These are phyloP conservation scores for Limnothrissa miodon DNA, from an alignment of 2,113 vertebrate genomes.

Conservation along the genomic window DNA sequence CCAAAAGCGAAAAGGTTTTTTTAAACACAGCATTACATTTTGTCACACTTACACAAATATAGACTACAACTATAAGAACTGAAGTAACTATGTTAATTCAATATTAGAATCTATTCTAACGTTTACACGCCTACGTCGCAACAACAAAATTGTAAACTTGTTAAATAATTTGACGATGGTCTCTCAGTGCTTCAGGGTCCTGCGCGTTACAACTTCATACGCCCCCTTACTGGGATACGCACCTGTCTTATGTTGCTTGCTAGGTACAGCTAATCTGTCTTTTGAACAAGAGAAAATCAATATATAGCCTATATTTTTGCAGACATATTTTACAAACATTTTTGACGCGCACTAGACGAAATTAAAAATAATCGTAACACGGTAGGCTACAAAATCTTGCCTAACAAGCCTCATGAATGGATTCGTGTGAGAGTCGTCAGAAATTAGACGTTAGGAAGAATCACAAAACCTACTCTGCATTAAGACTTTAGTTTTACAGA, in stretches of 20 bases:
- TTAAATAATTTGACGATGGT: neutral
- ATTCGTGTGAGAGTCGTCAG: neutral
- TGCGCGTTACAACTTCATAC: neutral
- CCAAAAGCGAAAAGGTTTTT: slow-evolving; percentile 2
- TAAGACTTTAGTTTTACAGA: neutral
- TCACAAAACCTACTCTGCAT: neutral
- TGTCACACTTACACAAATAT: neutral
- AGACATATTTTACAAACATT: neutral
- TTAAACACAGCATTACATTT: neutral
- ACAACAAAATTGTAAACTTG: neutral
- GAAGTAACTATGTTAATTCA: no score
- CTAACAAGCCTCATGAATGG: neutral
- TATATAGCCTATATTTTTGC: no score
- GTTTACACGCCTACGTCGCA: neutral
- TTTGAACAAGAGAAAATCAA: neutral
- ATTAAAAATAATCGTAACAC: neutral
- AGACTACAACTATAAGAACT: no score
- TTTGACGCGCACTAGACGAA: neutral
- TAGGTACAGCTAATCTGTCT: neutral
- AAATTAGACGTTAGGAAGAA: neutral
- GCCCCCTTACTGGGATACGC: neutral
- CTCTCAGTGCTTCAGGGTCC: neutral
- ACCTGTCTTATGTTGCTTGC: neutral
- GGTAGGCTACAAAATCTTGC: neutral
- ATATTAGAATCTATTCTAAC: no score